Evolutionary conservation across 2,113 vertebrate species (phyloP).

Genomic region (Trinectes maculatus): DNA sequence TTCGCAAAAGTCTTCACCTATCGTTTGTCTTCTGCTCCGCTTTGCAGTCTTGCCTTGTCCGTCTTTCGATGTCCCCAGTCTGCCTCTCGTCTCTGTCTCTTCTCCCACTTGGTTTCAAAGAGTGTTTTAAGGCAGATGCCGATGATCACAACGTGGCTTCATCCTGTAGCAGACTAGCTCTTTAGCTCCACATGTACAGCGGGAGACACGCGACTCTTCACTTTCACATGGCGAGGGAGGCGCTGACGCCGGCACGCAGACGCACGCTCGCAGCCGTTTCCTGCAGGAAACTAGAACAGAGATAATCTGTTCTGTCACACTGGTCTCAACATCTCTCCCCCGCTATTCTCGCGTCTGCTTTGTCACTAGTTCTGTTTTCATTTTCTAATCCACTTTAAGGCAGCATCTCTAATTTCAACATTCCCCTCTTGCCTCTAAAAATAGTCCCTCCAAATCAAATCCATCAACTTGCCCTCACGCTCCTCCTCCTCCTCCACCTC

Average conservation of each 20-base stretch:
- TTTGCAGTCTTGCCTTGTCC: constrained; percentile 39
- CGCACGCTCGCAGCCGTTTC: constrained; percentile 47
- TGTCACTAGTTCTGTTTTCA: constrained; percentile 27
- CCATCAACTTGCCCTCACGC: constrained; percentile 71
- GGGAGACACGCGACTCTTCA: constrained; percentile 36
- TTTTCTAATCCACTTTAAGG: constrained; percentile 28
- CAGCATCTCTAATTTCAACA: constrained; percentile 48
- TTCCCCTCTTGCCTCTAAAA: constrained; percentile 71
- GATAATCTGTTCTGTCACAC: constrained; percentile 70
- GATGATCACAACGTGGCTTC: constrained; percentile 30
- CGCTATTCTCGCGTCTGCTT: constrained; percentile 2
- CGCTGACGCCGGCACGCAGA: constrained; percentile 33
- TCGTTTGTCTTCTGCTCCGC: constrained; percentile 41
- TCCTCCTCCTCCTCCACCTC: constrained; percentile 56
- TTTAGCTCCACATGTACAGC: constrained; percentile 29
- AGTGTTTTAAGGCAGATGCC: constrained; percentile 32
- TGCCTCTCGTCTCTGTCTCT: constrained; percentile 1
- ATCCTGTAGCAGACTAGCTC: constrained; percentile 41
- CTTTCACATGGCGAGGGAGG: constrained; percentile 48
- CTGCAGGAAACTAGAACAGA: constrained; percentile 63
- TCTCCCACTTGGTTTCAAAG: constrained; percentile 11
- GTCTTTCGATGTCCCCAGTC: constrained; percentile 42
- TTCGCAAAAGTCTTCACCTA: constrained; percentile 31
- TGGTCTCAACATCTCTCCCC: constrained; percentile 48
- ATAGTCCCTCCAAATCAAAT: constrained; percentile 72